Evolutionary conservation across 1,140 invertebrate species (phyloP).

Genomic region (Diorhabda elongata): DNA sequence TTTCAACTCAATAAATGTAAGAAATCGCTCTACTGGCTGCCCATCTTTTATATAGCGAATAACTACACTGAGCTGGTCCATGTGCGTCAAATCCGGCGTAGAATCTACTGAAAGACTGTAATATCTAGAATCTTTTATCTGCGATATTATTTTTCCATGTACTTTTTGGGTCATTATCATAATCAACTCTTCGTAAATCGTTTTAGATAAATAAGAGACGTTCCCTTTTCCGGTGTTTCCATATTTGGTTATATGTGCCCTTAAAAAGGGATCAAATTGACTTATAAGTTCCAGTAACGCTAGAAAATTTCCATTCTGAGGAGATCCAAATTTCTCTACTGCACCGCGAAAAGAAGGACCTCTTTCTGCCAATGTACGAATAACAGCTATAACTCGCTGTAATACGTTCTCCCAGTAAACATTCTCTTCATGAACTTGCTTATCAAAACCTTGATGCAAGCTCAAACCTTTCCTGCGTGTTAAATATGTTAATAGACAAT

Average conservation of each 20-base stretch:
- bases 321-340: conserved; percentile 18
- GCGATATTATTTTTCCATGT: conserved; percentile 33
- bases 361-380: conserved; percentile 28
- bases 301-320: conserved; percentile 32
- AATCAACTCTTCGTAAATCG: conserved; percentile 44
- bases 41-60: conserved; percentile 37
- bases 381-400: conserved; percentile 26
- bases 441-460: neutral
- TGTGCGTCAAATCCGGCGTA: conserved; percentile 39
- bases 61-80: conserved; percentile 43
- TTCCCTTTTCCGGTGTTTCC: conserved; percentile 40
- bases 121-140: conserved; percentile 44
- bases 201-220: conserved; percentile 40
- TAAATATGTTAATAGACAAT: neutral
- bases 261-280: conserved; percentile 44
- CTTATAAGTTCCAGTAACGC: conserved; percentile 40
- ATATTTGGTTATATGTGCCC: conserved; percentile 37
- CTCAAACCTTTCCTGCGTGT: conserved; percentile 3
- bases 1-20: too few relatives aligned
- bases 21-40: neutral
- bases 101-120: conserved; percentile 47
- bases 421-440: neutral
- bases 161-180: conserved; percentile 28
- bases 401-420: conserved; percentile 11
- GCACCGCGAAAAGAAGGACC: conserved; percentile 27